These are phyloP conservation scores for Serilophus lunatus DNA, from an alignment of 2,113 vertebrate genomes.

Conservation along the genomic window DNA sequence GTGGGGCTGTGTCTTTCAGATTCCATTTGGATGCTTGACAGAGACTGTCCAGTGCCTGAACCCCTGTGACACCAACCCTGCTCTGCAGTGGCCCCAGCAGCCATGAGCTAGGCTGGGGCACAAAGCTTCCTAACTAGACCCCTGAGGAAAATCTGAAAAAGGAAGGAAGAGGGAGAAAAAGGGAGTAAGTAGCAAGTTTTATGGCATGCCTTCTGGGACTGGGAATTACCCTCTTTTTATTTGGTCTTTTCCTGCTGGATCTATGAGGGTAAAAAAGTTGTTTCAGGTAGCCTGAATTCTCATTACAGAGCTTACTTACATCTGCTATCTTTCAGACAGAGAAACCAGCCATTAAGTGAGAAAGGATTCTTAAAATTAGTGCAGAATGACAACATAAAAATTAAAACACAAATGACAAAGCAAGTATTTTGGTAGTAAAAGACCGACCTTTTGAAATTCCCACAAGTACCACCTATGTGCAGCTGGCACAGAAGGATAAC, in stretches of 20 bases:
- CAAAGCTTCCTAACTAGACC: not conserved
- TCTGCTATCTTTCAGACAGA: not conserved
- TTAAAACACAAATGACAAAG: not conserved
- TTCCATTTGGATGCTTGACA: not conserved
- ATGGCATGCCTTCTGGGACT: not conserved
- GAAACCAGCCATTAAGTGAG: not conserved
- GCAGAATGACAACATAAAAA: not conserved
- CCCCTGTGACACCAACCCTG: not conserved
- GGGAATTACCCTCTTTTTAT: not conserved
- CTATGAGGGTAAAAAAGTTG: not conserved
- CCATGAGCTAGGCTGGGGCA: not conserved
- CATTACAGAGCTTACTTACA: not conserved
- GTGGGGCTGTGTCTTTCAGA: not conserved
- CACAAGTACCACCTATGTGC: not conserved
- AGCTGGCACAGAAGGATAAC: not conserved
- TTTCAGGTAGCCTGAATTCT: not conserved
- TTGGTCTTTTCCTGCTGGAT: conserved; percentile 67
- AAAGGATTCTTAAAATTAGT: not conserved
- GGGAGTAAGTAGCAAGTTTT: not conserved
- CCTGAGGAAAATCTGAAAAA: not conserved
- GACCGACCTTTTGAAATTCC: not conserved
- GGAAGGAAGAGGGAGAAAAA: not conserved
- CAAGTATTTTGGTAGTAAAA: not conserved
- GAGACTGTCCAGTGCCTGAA: not conserved
- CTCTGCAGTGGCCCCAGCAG: not conserved